Evolutionary conservation across 1,140 invertebrate species (phyloP).

Genomic region (Meloidogyne chitwoodi): DNA sequence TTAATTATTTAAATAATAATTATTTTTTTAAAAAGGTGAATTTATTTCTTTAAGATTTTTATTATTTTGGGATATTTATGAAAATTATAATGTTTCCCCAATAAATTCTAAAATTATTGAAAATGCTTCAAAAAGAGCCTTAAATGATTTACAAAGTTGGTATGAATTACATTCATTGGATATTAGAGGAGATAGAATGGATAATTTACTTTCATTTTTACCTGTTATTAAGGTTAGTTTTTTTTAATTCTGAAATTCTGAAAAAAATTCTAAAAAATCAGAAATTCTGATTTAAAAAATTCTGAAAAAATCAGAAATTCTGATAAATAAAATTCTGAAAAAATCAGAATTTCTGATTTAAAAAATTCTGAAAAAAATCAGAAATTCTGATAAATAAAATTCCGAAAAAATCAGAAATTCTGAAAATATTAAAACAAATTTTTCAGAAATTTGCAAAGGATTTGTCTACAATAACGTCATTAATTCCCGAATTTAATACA

Average conservation of each 20-base stretch:
- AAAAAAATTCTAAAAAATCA: background rate
- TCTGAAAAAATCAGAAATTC: too few relatives aligned
- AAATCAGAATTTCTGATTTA: background rate
- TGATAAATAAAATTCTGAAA: too few relatives aligned
- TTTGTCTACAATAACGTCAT: background rate
- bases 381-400: too few relatives aligned
- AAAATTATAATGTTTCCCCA: conserved; percentile 7
- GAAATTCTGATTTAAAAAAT: background rate
- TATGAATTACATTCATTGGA: conserved; percentile 27
- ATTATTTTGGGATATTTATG: conserved; percentile 49
- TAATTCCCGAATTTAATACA: background rate
- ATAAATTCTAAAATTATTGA: background rate
- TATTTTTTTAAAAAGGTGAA: conserved; percentile 30
- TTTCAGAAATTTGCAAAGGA: background rate
- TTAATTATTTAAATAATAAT: background rate
- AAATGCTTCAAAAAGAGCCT: conserved; percentile 34
- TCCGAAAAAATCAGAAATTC: too few relatives aligned
- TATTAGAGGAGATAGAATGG: background rate
- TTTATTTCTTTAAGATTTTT: conserved; percentile 50
- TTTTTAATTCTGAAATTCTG: too few relatives aligned
- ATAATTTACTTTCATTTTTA: background rate
- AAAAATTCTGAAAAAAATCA: too few relatives aligned
- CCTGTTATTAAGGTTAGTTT: conserved; percentile 1
- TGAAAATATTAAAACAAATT: background rate
- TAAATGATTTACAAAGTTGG: conserved; percentile 47